Evolutionary conservation across 2,797 vertebrate genomes (phyloP), one percentile per base, ranked within the genome.

Genomic region (Petrocephalus sullivani): DNA sequence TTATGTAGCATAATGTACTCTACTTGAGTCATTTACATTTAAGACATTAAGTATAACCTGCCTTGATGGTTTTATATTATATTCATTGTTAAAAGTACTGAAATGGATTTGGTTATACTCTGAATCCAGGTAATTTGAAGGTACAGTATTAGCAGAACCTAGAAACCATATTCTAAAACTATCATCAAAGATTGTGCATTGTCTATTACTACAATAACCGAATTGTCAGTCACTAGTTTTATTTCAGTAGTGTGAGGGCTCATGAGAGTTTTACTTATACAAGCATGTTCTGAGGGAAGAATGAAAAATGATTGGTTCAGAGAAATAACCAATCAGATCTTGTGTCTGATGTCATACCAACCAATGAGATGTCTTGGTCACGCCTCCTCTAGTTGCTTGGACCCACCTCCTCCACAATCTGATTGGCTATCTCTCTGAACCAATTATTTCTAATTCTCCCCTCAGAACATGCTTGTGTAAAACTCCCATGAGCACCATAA

Each of bases 181-280:
- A 33, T 33, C 33, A 75, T 33, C 67, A 41, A 75, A 75, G 67
- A 75, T 33, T 75, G 37, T 75, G 67, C 67, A 75, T 75, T 0
- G 33, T 7, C 67, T 41, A 37, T 75, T 75, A 75, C 33, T 75
- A 75, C 67, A 75, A 75, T 75, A 75, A 75, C 67, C 37, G 67
- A 75, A 75, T 37, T 41, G 67, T 75, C 67, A 75, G 67, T 75
- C 67, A 75, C 67, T 75, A 14, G 67, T 75, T 75, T 75, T 75
- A 75, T 16, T 75, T 75, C 67, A 37, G 67, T 41, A 75, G 33
- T 41, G 67, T 75, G 14, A 41, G 41, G 41, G 41, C 41, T 41
- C 41, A 41, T 41, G 41, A 4, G 41, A 46, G 41, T 46, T 46
- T 46, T 46, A 46, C 41, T 46, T 46, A 46, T 46, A 46, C 41